A percentile compares a stretch with the other conserved stretches of the same genome.
phyloP scores from a whole-genome alignment of 35 echinoderm and acorn worm species.

The Diadema setosum region DNA sequence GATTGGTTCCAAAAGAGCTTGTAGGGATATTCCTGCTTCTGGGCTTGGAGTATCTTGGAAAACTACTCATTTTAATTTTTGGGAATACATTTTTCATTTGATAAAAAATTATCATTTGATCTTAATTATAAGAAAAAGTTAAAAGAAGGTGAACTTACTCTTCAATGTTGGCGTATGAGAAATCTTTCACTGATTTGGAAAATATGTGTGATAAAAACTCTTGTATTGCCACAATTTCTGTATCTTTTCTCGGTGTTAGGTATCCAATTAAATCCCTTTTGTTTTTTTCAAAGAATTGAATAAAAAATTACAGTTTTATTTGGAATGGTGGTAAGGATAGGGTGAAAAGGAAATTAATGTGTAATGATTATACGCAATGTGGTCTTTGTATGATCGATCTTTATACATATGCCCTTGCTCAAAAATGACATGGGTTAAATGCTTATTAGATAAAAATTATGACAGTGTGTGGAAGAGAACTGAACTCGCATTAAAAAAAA shows the following conservation, averaged over 20 bases:
- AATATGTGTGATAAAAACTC: neutral
- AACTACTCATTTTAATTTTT: neutral
- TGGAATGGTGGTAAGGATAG: neutral
- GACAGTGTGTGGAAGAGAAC: neutral
- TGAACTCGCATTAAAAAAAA: neutral
- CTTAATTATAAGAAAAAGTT: slow-evolving; percentile 7
- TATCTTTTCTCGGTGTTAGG: neutral
- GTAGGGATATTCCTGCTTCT: neutral
- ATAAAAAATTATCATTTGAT: neutral
- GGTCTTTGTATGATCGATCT: too few species aligned
- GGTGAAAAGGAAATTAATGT: neutral
- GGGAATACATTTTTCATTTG: neutral
- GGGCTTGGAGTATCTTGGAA: neutral
- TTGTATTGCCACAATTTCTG: neutral
- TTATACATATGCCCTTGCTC: neutral
- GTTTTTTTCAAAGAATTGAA: neutral
- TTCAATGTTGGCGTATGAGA: slow-evolving; percentile 16
- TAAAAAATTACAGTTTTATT: neutral
- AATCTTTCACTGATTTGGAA: too few species aligned
- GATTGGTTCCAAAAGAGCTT: neutral
- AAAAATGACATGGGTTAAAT: neutral
- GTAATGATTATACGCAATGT: neutral
- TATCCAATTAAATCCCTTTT: neutral
- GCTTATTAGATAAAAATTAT: neutral
- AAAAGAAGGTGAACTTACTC: neutral